Base-by-base conservation (phyloP, 2,888 invertebrate genomes). In the Epinotia nisella region DNA sequence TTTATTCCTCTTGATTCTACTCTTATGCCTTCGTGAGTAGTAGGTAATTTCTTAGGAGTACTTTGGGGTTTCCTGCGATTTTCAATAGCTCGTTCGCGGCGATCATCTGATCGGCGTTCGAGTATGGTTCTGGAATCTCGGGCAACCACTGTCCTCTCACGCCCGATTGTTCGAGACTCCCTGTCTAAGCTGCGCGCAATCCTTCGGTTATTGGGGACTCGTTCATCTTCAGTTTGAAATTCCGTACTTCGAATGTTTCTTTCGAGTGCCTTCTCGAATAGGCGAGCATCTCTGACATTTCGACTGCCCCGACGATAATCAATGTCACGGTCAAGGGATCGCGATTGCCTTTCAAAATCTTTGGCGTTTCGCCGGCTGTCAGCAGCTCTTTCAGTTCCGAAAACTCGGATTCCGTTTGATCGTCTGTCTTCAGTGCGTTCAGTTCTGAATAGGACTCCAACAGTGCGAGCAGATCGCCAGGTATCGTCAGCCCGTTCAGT, bases 181-280 rank as follows among this genome's bases (percentile, higher is more conserved):
- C 58, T 75, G 51, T 75, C 73, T 24, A 65, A 11, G 35, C 21
- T 59, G 45, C 67, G 61, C 39, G 49, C 19, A n/a, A 59, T 55
- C 56, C 69, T 71, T 11, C 55, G 74, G 24, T 41, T 60, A 41
- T 19, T 55, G 21, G 35, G n/a, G 19, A 24, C 49, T 17, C 61
- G 17, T 49, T 56, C 60, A 1, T 55, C 45, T 67, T n/a, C 35
- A 15, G 35, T 49, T 39, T 61, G 67, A 13, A 35, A 61, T 61
- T 61, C 71, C 24, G 24, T 41, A 15, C 53, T 59, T 39, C 45
- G 35, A 39, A 58, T 39, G 39, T 21, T 60, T 13, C 55, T 41
- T 35, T 53, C 65, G 17, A 45, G 7, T 21, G 49, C 11, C n/a
- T 24, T 35, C 45, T 64, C 58, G 7, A 49, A 49, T 5, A 29